These are phyloP conservation scores for Acridotheres tristis DNA, from an alignment of 2,797 vertebrate species.

Conservation along the genomic window DNA sequence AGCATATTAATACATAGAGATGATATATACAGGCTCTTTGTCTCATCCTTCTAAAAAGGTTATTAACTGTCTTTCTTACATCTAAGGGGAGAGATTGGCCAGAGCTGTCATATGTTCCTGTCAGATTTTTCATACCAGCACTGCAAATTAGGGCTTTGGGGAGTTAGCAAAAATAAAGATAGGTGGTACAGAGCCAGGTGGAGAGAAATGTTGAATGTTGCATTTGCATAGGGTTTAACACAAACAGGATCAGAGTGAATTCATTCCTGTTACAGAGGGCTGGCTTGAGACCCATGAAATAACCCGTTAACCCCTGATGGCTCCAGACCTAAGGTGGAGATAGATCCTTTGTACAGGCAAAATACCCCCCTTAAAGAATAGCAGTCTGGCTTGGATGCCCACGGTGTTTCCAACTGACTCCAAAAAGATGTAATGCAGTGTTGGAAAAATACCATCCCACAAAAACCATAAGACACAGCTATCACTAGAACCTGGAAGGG, in stretches of 20 bases:
- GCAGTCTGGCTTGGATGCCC: not conserved
- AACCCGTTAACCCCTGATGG: not conserved
- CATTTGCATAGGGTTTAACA: constrained; percentile 25
- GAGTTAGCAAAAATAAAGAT: constrained; percentile 31
- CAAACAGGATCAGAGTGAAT: not conserved
- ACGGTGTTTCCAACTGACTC: not conserved
- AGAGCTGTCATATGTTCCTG: constrained; percentile 55
- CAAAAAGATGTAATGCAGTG: not conserved
- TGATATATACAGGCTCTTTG: constrained; percentile 29
- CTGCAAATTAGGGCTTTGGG: constrained; percentile 60
- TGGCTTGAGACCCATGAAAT: not conserved
- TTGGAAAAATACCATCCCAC: not conserved
- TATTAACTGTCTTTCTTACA: constrained; percentile 44
- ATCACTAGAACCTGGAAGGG: not conserved
- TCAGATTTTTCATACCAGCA: constrained; percentile 45
- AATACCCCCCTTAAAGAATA: not conserved
- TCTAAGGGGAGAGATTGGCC: constrained; percentile 51
- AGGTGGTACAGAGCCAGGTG: not conserved
- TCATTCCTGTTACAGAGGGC: not conserved
- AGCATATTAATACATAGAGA: constrained; percentile 40
- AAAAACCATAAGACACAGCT: not conserved
- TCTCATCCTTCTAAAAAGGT: constrained; percentile 48
- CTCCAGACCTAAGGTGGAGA: not conserved
- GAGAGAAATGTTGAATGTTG: not conserved
- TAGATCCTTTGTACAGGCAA: not conserved